Base-by-base conservation (phyloP, 2,888 invertebrate species). In the Colletes collaris region DNA sequence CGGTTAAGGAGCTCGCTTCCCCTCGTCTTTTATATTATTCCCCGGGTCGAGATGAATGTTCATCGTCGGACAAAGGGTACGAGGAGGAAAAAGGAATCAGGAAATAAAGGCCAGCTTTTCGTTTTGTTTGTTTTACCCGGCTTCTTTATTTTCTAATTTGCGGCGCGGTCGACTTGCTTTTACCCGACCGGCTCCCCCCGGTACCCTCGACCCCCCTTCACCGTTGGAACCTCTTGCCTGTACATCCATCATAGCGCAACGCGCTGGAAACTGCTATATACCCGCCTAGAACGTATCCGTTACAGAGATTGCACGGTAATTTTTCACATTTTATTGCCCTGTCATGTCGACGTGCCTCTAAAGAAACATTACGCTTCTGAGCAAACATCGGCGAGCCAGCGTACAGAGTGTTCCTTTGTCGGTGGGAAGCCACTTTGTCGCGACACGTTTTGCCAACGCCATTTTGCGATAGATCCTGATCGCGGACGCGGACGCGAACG, bases 111-210 rank as follows among this genome's bases (percentile, higher is more conserved):
- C 49, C 49, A 35, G 44, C 53, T 27, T 16, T 71, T 63, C 13
- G 11, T 10, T 56, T 44, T 5, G 44, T 16, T 10, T 3, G 4
- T 8, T 37, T 62, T 65, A 2, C 50, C 0, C 16, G 10, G 16
- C 40, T 19, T 53, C 46, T 70, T 76, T 62, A 10, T 65, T 77
- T 56, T 68, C 49, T 58, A 62, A 77, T 70, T 73, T 64, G 40
- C 5, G 63, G 2, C 44, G 8, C 11, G 10, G 44, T 46, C 44
- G 10, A 19, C 49, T 27, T 11, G 11, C 16, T 8, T 19, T 11
- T 35, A 6, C 46, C 3, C 2, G 8, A 13, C n/a, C 27, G 27
- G 27, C 27, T 27, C 27, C 27, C 27, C 27, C 27, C 27, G 1
- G 27, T 27, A 2, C 27, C 27, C 27, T 27, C 27, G 27, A 27